A percentile compares a stretch with the other conserved stretches of the same genome.
These are phyloP conservation scores for Drosophila nannoptera DNA, from an alignment of 1,140 invertebrate genomes.

Conservation along the genomic window DNA sequence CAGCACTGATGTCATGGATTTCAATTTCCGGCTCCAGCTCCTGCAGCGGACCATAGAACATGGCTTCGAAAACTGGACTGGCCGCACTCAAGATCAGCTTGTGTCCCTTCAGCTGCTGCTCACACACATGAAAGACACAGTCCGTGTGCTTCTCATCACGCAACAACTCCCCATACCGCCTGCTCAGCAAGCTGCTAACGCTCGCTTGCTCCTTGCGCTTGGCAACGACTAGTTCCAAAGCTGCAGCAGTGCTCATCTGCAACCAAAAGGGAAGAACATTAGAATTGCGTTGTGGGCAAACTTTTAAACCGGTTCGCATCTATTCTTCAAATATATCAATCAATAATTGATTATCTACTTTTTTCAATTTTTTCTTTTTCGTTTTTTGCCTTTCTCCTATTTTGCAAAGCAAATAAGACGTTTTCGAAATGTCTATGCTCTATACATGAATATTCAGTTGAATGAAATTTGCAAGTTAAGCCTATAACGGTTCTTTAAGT, in stretches of 20 bases:
- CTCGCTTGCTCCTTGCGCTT: conserved; percentile 49
- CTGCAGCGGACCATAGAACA: conserved; percentile 85
- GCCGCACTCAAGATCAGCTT: conserved; percentile 84
- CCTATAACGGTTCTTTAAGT: too few species aligned
- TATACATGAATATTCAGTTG: not conserved
- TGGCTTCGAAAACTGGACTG: conserved; percentile 88
- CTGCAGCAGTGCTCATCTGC: conserved; percentile 46
- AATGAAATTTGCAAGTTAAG: too few species aligned
- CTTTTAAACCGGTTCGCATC: conserved; percentile 44
- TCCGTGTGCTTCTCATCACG: conserved; percentile 65
- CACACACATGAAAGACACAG: conserved; percentile 69
- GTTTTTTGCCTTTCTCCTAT: conserved; percentile 32
- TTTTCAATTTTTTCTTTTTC: conserved; percentile 13
- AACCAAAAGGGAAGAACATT: conserved; percentile 24
- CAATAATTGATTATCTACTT: conserved; percentile 3
- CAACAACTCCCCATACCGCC: conserved; percentile 67
- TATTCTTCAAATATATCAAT: conserved; percentile 20
- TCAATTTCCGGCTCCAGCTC: conserved; percentile 69
- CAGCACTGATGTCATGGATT: conserved; percentile 70
- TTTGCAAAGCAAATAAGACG: conserved; percentile 21
- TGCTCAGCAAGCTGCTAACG: conserved; percentile 37
- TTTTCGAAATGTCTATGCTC: conserved; percentile 6
- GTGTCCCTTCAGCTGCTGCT: conserved; percentile 79
- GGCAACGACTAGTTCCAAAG: conserved; percentile 39
- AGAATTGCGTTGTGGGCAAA: conserved; percentile 21